These are phyloP conservation scores for Passer montanus DNA, from an alignment of 2,113 vertebrate genomes.

Conservation along the genomic window DNA sequence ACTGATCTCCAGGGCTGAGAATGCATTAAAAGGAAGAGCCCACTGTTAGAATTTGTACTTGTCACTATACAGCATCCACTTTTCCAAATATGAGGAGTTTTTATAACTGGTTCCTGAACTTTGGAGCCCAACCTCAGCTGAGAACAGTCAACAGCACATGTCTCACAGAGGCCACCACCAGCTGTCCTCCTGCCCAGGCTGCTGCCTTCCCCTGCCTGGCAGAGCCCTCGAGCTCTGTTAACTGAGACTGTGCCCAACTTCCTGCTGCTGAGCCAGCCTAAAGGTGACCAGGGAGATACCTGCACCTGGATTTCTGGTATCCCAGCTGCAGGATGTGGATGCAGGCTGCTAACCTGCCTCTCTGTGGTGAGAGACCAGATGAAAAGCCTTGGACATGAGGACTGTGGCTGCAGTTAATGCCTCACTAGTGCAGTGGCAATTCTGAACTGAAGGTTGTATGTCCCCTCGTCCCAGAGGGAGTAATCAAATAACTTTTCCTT, in stretches of 20 bases:
- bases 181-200: not conserved
- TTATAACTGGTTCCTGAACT: not conserved
- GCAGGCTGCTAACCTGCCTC: not conserved
- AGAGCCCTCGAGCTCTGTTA: not conserved
- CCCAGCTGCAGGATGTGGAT: not conserved
- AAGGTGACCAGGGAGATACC: not conserved
- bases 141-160: not conserved
- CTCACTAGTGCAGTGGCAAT: not conserved
- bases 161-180: not conserved
- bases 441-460: not conserved
- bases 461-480: not conserved
- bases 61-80: not conserved
- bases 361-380: not conserved
- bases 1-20: not conserved
- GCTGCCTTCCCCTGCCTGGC: not conserved
- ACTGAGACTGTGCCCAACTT: accelerated
- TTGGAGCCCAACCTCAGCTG: not conserved
- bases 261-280: not conserved
- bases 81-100: not conserved
- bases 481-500: not conserved
- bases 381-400: not conserved
- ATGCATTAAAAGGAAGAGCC: not conserved
- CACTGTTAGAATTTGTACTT: not conserved
- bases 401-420: not conserved
- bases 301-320: not conserved